Conservation (phyloP, 2,888 invertebrate genomes). For the Chloroclysta siterata region DNA sequence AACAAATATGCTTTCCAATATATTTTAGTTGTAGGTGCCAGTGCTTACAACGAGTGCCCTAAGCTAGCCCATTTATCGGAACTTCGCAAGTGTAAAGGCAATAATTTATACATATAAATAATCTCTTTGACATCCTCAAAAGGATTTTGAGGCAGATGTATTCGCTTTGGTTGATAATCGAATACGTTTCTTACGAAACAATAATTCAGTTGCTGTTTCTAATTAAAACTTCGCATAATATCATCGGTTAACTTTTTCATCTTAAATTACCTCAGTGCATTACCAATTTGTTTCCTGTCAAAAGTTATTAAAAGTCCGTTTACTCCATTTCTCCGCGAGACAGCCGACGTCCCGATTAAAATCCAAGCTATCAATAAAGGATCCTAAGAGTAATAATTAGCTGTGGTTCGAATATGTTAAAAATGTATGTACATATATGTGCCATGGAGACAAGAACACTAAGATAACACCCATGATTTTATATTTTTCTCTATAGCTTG, state of each 20-base stretch:
- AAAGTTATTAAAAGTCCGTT: constrained; percentile 37
- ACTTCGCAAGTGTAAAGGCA: too few relatives aligned
- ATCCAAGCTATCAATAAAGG: constrained; percentile 52
- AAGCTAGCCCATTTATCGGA: too few relatives aligned
- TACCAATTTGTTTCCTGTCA: constrained; percentile 31
- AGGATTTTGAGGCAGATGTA: neutral
- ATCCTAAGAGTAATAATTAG: constrained; percentile 25
- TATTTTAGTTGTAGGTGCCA: too few relatives aligned
- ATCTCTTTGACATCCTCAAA: neutral
- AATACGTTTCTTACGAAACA: neutral
- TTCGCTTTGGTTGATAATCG: neutral
- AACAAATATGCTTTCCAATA: too few relatives aligned
- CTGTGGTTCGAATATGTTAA: neutral
- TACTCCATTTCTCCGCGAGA: constrained; percentile 33
- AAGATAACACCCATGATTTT: neutral
- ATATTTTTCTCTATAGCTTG: neutral
- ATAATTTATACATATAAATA: too few relatives aligned
- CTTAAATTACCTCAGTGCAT: constrained; percentile 17
- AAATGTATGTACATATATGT: neutral
- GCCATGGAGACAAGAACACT: neutral
- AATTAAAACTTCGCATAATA: constrained; percentile 23
- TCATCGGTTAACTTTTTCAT: constrained; percentile 16
- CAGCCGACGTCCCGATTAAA: constrained; percentile 40
- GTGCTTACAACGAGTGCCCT: too few relatives aligned
- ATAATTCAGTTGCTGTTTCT: constrained; percentile 11